Conservation (phyloP, 2,888 invertebrate species). For the Drosophila fulvimacula region DNA sequence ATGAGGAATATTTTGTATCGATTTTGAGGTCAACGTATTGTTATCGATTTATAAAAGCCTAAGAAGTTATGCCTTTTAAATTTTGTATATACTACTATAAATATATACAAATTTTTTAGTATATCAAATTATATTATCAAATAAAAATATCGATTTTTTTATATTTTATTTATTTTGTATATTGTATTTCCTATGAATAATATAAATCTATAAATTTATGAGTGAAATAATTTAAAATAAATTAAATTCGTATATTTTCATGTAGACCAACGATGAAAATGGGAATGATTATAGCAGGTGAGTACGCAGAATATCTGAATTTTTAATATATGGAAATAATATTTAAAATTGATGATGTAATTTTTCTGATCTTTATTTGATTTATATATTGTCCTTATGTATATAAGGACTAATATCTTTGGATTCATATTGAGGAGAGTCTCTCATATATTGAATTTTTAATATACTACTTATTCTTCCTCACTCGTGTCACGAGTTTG, state of each 20-base stretch:
- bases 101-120: too few relatives aligned
- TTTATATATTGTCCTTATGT: too few relatives aligned
- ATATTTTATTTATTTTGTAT: too few relatives aligned
- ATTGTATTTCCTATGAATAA: too few relatives aligned
- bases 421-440: not conserved
- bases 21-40: too few relatives aligned
- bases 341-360: too few relatives aligned
- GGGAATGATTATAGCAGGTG: not conserved
- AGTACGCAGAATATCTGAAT: not conserved
- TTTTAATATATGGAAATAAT: not conserved
- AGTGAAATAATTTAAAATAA: not conserved
- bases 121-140: too few relatives aligned
- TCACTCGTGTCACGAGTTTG: slow-evolving; percentile 2
- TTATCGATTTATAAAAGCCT: too few relatives aligned
- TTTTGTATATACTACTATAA: too few relatives aligned
- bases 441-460: not conserved
- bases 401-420: not conserved
- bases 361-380: not conserved
- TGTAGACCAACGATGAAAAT: not conserved
- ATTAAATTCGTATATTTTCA: not conserved
- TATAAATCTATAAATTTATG: not conserved
- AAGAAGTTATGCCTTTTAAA: too few relatives aligned
- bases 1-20: too few relatives aligned
- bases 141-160: too few relatives aligned
- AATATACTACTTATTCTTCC: not conserved